A percentile compares a stretch with the other conserved stretches of the same genome.
Evolutionary conservation across 2,113 vertebrate species (phyloP).

Genomic region (Hymenochirus boettgeri): DNA sequence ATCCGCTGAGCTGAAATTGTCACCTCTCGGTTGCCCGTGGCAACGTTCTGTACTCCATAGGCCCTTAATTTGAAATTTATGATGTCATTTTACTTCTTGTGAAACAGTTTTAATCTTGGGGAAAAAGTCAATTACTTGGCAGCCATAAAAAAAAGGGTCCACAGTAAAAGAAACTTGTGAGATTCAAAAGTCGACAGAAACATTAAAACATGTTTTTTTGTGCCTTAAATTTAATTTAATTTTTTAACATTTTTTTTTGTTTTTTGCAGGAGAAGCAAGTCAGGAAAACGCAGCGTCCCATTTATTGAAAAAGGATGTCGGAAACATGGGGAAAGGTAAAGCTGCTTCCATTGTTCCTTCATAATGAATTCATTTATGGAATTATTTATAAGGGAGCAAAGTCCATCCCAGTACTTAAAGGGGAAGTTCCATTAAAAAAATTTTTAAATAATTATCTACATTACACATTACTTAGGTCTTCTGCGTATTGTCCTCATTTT

Average conservation of each 20-base stretch:
- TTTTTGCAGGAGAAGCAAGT: slow-evolving; percentile 71
- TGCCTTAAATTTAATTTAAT: too few relatives aligned
- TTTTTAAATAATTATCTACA: too few relatives aligned
- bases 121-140: slow-evolving; percentile 33
- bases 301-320: slow-evolving; percentile 88
- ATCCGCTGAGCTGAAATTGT: slow-evolving; percentile 2
- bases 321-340: slow-evolving; percentile 97
- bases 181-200: slow-evolving; percentile 18
- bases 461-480: too few relatives aligned
- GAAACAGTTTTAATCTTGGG: slow-evolving; percentile 30
- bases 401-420: too few relatives aligned
- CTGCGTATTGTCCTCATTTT: too few relatives aligned
- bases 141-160: slow-evolving; percentile 2
- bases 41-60: slow-evolving; percentile 9
- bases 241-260: neutral
- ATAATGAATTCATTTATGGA: too few relatives aligned
- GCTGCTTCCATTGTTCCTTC: too few relatives aligned
- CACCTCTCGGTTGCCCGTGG: slow-evolving; percentile 16
- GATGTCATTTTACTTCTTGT: slow-evolving; percentile 12
- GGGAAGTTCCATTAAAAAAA: too few relatives aligned
- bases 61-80: slow-evolving; percentile 38
- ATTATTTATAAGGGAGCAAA: too few relatives aligned
- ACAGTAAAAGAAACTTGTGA: neutral
- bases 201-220: slow-evolving; percentile 12
- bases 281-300: slow-evolving; percentile 79